phyloP scores from a whole-genome alignment of 2,888 invertebrate genomes.

The Ectropis crepuscularia region DNA sequence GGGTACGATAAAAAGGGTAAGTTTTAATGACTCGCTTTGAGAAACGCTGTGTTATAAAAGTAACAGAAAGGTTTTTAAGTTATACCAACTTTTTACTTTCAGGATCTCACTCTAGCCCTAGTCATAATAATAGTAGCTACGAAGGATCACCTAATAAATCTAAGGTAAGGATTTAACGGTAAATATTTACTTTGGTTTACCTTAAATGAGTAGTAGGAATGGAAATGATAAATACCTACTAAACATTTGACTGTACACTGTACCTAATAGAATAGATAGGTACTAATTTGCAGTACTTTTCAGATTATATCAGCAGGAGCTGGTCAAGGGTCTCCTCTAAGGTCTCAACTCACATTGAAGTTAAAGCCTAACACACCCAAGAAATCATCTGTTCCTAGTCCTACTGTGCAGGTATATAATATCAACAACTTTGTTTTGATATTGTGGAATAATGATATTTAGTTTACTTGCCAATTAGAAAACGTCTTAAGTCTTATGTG shows the following conservation, averaged over 20 bases:
- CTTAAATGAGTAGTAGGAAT: neutral
- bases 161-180: constrained; percentile 56
- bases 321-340: constrained; percentile 90
- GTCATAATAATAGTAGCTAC: constrained; percentile 71
- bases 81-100: constrained; percentile 42
- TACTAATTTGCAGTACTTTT: constrained; percentile 39
- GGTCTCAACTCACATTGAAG: constrained; percentile 89
- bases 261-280: neutral
- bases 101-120: constrained; percentile 73
- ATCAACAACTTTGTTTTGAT: neutral
- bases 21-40: constrained; percentile 3
- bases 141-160: constrained; percentile 78
- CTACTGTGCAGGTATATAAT: constrained; percentile 77
- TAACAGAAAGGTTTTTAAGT: neutral
- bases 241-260: neutral
- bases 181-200: constrained; percentile 1
- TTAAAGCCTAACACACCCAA: constrained; percentile 86
- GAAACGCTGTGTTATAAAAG: neutral
- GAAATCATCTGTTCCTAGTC: constrained; percentile 75
- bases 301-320: constrained; percentile 82
- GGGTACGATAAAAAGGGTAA: constrained; percentile 73
- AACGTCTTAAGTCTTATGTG: too few relatives aligned
- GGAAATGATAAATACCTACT: neutral
- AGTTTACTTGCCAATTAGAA: neutral
- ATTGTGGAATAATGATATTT: neutral